Percentiles rank a stretch among this genome's conserved stretches.
Conservation (phyloP, 1,140 invertebrate species). For the Ips typographus region DNA sequence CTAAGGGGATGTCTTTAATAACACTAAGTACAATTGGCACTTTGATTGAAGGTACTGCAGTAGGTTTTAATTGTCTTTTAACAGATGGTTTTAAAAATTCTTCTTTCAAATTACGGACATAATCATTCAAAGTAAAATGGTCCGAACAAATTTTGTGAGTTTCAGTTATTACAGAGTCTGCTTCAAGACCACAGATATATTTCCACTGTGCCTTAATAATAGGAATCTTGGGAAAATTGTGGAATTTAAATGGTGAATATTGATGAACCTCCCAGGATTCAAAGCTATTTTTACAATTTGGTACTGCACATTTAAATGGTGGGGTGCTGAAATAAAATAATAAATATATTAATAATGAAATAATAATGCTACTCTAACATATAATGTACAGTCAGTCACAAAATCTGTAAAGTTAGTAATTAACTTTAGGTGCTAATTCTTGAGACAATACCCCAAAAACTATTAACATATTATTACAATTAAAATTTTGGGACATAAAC, state of each 20-base stretch:
- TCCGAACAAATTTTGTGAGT: conserved; percentile 31
- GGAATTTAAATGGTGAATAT: conserved; percentile 22
- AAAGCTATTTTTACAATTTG: conserved; percentile 24
- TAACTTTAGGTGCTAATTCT: too few relatives aligned
- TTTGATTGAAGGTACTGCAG: conserved; percentile 18
- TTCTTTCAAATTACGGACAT: conserved; percentile 24
- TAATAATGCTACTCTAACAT: neutral
- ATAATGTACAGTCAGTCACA: neutral
- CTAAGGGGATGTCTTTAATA: neutral
- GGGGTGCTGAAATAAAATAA: conserved; percentile 22
- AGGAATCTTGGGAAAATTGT: conserved; percentile 25
- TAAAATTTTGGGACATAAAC: too few relatives aligned
- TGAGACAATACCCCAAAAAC: too few relatives aligned
- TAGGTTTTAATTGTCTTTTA: conserved; percentile 21
- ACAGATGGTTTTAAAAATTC: conserved; percentile 18
- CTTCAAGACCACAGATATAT: conserved; percentile 10
- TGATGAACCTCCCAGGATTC: conserved; percentile 11
- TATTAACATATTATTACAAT: too few relatives aligned
- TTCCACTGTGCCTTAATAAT: conserved; percentile 13
- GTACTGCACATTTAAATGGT: conserved; percentile 35
- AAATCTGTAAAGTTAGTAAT: too few relatives aligned
- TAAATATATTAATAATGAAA: neutral
- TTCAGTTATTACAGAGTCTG: neutral
- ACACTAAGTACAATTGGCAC: neutral
- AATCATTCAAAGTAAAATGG: conserved; percentile 35